Base-by-base conservation (phyloP, 2,113 vertebrate species). In the Lepidothrix coronata region DNA sequence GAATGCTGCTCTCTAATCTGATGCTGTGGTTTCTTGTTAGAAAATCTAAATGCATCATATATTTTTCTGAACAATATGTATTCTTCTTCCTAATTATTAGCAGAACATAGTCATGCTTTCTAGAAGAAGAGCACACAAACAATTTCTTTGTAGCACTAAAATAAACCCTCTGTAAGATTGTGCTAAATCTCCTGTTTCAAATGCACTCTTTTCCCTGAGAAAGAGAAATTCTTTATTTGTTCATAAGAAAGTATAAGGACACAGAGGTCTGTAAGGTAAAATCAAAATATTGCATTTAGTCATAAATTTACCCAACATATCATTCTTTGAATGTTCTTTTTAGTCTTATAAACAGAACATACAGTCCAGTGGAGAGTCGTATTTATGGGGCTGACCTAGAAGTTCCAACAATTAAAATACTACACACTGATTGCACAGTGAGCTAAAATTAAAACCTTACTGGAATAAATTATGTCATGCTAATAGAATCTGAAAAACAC, bases 381-480 rank as follows among this genome's bases (percentile, higher is more conserved):
- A 57, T 88, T 78, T 95, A 61, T 72, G 65, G 25, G 35, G 15
- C 62, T 81, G 59, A 80, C 61, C 75, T 91, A 79, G 61, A 94
- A 72, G 9, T 84, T 65, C 66, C 25, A 92, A 54, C 80, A 95
- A 94, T 91, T 86, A 89, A 93, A 94, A 72, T 93, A 28, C 27
- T 89, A 37, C 75, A 88, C 4, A 14, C 37, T 83, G 58, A 91
- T 94, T 91, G 89, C 55, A 74, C 44, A 78, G 62, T 70, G 49
- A 92, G 57, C 80, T 95, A 95, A 97, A 96, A 92, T 94, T 93
- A 96, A 95, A 93, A 77, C 76, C 74, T 92, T 89, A 44, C 83
- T 92, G 85, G 91, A 96, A 93, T 85, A 94, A 87, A 84, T 70
- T 87, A 88, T 75, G 76, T 95, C 88, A 93, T 37, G 21, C 81